Evolutionary conservation across 2,888 invertebrate species (phyloP).

Genomic region (Tridacna crocea): DNA sequence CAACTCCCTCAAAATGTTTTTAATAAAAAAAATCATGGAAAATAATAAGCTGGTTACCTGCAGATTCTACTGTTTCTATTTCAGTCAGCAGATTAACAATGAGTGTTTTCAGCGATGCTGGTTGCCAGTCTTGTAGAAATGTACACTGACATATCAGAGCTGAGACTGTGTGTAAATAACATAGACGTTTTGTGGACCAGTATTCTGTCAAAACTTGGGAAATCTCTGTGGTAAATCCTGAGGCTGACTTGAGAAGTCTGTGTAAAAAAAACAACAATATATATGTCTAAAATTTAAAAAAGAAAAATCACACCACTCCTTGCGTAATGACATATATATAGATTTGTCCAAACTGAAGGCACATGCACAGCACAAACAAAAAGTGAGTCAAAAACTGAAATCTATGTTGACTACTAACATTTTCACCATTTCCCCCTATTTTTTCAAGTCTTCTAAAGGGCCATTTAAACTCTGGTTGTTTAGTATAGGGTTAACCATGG

Average conservation of each 20-base stretch:
- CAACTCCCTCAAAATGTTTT: no score
- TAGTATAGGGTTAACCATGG: background rate
- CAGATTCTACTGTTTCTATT: slow-evolving; percentile 79
- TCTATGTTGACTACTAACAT: background rate
- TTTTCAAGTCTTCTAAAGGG: no score
- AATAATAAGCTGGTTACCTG: slow-evolving; percentile 65
- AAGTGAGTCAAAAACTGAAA: background rate
- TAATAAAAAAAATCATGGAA: no score
- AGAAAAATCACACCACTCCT: background rate
- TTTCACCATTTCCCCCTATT: no score
- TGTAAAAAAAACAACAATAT: slow-evolving; percentile 10
- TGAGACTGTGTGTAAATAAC: slow-evolving; percentile 87
- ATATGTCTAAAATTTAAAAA: background rate
- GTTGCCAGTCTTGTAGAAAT: slow-evolving; percentile 69
- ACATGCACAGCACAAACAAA: background rate
- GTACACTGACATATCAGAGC: slow-evolving; percentile 86
- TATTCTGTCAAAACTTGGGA: slow-evolving; percentile 83
- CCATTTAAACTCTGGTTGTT: background rate
- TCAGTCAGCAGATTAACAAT: slow-evolving; percentile 81
- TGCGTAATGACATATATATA: background rate
- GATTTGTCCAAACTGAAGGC: no score
- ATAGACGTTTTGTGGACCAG: slow-evolving; percentile 86
- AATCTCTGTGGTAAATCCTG: slow-evolving; percentile 86
- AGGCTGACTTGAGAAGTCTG: slow-evolving; percentile 88
- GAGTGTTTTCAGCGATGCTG: slow-evolving; percentile 69